phyloP scores from a whole-genome alignment of 2,113 vertebrate species.

The Sialia sialis region DNA sequence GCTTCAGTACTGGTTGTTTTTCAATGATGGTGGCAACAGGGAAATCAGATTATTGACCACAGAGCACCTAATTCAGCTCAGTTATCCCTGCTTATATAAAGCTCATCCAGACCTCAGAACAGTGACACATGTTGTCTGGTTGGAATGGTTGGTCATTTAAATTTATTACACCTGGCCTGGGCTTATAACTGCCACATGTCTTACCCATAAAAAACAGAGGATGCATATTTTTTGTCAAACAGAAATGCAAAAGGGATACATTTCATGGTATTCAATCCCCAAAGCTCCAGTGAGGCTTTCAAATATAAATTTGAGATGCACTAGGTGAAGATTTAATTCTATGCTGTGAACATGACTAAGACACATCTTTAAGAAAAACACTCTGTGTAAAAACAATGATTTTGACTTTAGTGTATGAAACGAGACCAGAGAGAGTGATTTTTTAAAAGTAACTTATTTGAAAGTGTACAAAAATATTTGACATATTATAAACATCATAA shows the following conservation, averaged over 20 bases:
- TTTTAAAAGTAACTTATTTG: not conserved
- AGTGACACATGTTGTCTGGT: not conserved
- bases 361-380: not conserved
- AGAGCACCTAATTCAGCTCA: not conserved
- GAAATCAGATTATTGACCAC: not conserved
- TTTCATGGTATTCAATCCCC: not conserved
- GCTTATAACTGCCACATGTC: not conserved
- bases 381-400: not conserved
- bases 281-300: not conserved
- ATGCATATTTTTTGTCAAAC: not conserved
- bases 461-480: not conserved
- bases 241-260: not conserved
- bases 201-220: not conserved
- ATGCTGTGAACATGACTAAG: not conserved
- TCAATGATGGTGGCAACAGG: not conserved
- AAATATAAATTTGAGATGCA: not conserved
- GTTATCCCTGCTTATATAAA: not conserved
- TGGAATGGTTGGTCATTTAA: not conserved
- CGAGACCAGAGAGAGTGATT: not conserved
- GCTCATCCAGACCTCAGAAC: accelerated
- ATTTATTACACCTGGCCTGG: not conserved
- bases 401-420: not conserved
- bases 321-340: not conserved
- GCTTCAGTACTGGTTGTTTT: not conserved
- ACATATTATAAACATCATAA: not conserved